Evolutionary conservation across 2,888 invertebrate genomes (phyloP).

Genomic region (Lasioglossum calceatum): DNA sequence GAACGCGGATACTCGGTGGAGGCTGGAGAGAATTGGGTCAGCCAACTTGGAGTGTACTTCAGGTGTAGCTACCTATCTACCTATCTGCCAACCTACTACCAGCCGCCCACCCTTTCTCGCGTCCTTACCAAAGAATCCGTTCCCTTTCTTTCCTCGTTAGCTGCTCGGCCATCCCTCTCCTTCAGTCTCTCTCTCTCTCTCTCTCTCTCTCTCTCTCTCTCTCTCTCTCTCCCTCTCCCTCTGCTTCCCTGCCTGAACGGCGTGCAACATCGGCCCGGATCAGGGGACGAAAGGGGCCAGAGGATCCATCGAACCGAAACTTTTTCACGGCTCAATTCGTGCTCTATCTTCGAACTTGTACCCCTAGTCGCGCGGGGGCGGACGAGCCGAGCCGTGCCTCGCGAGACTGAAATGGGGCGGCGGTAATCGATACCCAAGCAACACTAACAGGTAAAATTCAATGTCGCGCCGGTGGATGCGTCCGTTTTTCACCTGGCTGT

Average conservation of each 20-base stretch:
- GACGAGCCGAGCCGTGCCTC: background rate
- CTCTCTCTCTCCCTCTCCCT: background rate
- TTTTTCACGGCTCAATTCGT: background rate
- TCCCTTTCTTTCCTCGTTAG: constrained; percentile 33
- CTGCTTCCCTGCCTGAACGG: background rate
- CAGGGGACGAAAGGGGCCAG: background rate
- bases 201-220: background rate
- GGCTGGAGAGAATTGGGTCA: constrained; percentile 79
- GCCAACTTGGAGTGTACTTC: constrained; percentile 78
- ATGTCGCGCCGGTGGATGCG: constrained; percentile 4
- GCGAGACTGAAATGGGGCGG: background rate
- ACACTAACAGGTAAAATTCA: constrained; percentile 17
- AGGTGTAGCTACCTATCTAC: constrained; percentile 76
- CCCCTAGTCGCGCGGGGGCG: background rate
- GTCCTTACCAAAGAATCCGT: constrained; percentile 21
- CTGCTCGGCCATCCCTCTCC: constrained; percentile 8
- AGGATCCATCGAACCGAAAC: constrained; percentile 26
- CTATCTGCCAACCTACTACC: constrained; percentile 51
- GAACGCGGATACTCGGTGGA: constrained; percentile 58
- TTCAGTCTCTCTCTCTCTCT: background rate
- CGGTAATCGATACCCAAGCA: constrained; percentile 8
- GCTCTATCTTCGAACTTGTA: constrained; percentile 9
- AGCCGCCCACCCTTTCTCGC: constrained; percentile 28
- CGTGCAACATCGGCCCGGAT: background rate
- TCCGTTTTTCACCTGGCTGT: background rate